Percentiles rank a stretch among this genome's conserved stretches.
phyloP scores from a whole-genome alignment of 2,888 invertebrate genomes.

The Epinotia ramella region DNA sequence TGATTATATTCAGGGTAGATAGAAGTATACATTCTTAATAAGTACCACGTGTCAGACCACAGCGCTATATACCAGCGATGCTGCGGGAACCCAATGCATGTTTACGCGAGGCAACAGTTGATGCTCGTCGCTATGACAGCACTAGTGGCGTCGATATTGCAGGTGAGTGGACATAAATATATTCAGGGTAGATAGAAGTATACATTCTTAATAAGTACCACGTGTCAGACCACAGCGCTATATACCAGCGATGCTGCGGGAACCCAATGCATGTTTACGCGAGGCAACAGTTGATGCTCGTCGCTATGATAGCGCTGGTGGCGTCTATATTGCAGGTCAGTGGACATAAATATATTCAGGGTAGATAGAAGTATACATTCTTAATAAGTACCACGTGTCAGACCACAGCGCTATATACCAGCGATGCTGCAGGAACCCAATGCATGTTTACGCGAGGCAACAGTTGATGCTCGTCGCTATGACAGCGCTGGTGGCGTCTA shows the following conservation, averaged over 20 bases:
- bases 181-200: too few relatives aligned
- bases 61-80: constrained; percentile 82
- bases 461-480: constrained; percentile 84
- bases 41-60: constrained; percentile 77
- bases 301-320: constrained; percentile 84
- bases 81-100: constrained; percentile 84
- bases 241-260: constrained; percentile 86
- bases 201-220: constrained; percentile 71
- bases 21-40: constrained; percentile 33
- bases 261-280: constrained; percentile 83
- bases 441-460: constrained; percentile 82
- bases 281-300: constrained; percentile 80
- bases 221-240: constrained; percentile 74
- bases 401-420: constrained; percentile 80
- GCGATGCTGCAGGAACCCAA: constrained; percentile 85
- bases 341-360: constrained; percentile 17
- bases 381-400: constrained; percentile 66
- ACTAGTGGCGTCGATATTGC: too few relatives aligned
- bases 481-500: constrained; percentile 83
- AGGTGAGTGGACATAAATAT: too few relatives aligned
- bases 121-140: constrained; percentile 83
- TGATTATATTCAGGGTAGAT: not conserved
- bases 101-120: constrained; percentile 82
- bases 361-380: not conserved
- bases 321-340: constrained; percentile 86